A percentile compares a stretch with the other conserved stretches of the same genome.
These are phyloP conservation scores for Lycodopsis pacificus DNA, from an alignment of 2,797 vertebrate species.

Conservation along the genomic window DNA sequence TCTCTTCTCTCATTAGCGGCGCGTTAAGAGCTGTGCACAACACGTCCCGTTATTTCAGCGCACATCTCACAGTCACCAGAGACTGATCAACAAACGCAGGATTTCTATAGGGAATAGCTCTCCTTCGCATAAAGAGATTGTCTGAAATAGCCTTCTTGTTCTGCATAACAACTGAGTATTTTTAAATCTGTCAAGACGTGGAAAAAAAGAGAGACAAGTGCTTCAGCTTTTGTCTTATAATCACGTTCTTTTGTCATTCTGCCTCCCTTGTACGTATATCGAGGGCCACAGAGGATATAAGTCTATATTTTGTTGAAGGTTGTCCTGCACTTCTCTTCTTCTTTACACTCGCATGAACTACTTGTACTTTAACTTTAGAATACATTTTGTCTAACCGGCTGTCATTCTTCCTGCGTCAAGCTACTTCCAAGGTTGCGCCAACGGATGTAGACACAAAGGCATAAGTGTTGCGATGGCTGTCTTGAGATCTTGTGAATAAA, in stretches of 20 bases:
- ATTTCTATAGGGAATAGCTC: conserved; percentile 58
- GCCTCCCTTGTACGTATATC: neutral
- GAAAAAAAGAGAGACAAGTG: conserved; percentile 4
- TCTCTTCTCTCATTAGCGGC: conserved; percentile 18
- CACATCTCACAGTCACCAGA: conserved; percentile 38
- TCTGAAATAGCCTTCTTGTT: conserved; percentile 45
- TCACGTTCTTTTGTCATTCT: conserved; percentile 32
- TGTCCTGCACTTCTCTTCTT: conserved; percentile 41
- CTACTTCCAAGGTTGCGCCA: conserved; percentile 73
- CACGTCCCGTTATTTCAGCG: conserved; percentile 36
- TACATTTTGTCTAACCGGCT: conserved; percentile 69
- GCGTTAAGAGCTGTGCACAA: conserved; percentile 13
- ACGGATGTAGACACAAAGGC: conserved; percentile 55
- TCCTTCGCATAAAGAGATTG: conserved; percentile 43
- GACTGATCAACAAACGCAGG: conserved; percentile 56
- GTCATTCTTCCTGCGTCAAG: conserved; percentile 67
- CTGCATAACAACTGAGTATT: conserved; percentile 53
- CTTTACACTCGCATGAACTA: conserved; percentile 35
- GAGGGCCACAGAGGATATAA: conserved; percentile 17
- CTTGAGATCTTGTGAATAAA: conserved; percentile 69
- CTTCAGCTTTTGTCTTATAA: conserved; percentile 15
- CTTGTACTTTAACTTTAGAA: conserved; percentile 61
- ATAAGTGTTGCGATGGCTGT: conserved; percentile 75
- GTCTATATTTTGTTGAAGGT: conserved; percentile 35
- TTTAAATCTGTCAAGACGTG: conserved; percentile 53